A percentile compares a stretch with the other conserved stretches of the same genome.
Conservation (phyloP, 2,888 invertebrate genomes). For the Epirrhoe tristata region DNA sequence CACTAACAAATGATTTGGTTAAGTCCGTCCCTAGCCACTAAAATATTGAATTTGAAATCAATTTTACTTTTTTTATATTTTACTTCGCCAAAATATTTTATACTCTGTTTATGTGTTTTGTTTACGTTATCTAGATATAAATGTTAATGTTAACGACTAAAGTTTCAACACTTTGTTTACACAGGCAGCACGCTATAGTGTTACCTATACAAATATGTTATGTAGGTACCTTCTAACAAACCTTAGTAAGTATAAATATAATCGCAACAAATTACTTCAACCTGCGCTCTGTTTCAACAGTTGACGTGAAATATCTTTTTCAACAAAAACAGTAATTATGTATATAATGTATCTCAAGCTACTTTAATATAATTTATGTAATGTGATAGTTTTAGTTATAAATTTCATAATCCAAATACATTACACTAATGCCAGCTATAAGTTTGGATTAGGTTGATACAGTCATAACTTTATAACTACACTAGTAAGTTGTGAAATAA, state of each 20-base stretch:
- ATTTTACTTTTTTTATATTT: conserved; percentile 29
- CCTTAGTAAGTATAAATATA: conserved; percentile 1
- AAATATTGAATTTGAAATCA: conserved; percentile 38
- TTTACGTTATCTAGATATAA: conserved; percentile 22
- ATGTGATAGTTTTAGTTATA: conserved; percentile 76
- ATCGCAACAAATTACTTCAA: conserved; percentile 6
- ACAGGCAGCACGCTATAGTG: conserved; percentile 26
- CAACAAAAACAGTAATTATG: conserved; percentile 30
- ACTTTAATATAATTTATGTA: conserved; percentile 60
- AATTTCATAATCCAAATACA: conserved; percentile 74
- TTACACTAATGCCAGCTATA: conserved; percentile 82
- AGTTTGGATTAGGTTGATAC: conserved; percentile 81
- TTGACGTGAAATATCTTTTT: conserved; percentile 25
- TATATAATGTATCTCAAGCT: conserved; percentile 51
- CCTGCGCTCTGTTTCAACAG: conserved; percentile 5
- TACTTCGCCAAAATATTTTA: conserved; percentile 29
- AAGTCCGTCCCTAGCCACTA: conserved; percentile 76
- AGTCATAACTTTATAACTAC: conserved; percentile 82
- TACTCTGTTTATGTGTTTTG: conserved; percentile 23
- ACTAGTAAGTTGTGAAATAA: conserved; percentile 83
- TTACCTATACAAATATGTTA: conserved; percentile 4
- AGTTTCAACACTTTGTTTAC: conserved; percentile 10
- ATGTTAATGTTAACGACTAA: conserved; percentile 13
- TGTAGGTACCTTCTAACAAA: conserved; percentile 10
- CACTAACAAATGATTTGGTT: conserved; percentile 59